These are phyloP conservation scores for Epistrophella euchroma DNA, from an alignment of 2,888 invertebrate species.

Conservation along the genomic window DNA sequence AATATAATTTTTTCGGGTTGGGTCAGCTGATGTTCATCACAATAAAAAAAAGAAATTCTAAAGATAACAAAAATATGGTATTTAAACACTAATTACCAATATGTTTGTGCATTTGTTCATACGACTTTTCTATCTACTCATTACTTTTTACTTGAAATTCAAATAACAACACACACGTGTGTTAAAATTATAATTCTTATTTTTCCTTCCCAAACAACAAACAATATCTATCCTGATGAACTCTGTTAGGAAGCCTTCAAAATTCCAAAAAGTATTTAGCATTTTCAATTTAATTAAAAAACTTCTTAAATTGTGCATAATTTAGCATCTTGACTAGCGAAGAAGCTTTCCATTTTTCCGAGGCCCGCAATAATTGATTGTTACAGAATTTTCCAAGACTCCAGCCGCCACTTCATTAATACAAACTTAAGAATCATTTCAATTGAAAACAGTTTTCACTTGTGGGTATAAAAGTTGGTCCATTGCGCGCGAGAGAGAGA, in stretches of 20 bases:
- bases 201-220: background rate
- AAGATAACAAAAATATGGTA: too few species aligned
- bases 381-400: slow-evolving; percentile 46
- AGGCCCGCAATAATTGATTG: slow-evolving; percentile 47
- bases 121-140: too few species aligned
- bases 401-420: slow-evolving; percentile 70
- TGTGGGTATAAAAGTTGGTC: slow-evolving; percentile 55
- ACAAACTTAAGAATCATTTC: slow-evolving; percentile 66
- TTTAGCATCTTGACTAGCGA: slow-evolving; percentile 45
- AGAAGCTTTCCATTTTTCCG: slow-evolving; percentile 28
- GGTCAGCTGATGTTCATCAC: too few species aligned
- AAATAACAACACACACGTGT: slow-evolving; percentile 17
- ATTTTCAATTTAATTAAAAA: slow-evolving; percentile 68
- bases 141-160: background rate
- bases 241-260: slow-evolving; percentile 1
- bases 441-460: slow-evolving; percentile 60
- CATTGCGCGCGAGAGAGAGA: background rate
- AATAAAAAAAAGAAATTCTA: too few species aligned
- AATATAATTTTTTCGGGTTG: too few species aligned
- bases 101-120: too few species aligned
- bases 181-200: background rate
- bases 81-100: too few species aligned
- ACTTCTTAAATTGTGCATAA: slow-evolving; percentile 69
- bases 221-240: slow-evolving; percentile 27
- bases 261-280: slow-evolving; percentile 48